Evolutionary conservation across 2,113 vertebrate genomes (phyloP).

Genomic region (Thermophis baileyi): DNA sequence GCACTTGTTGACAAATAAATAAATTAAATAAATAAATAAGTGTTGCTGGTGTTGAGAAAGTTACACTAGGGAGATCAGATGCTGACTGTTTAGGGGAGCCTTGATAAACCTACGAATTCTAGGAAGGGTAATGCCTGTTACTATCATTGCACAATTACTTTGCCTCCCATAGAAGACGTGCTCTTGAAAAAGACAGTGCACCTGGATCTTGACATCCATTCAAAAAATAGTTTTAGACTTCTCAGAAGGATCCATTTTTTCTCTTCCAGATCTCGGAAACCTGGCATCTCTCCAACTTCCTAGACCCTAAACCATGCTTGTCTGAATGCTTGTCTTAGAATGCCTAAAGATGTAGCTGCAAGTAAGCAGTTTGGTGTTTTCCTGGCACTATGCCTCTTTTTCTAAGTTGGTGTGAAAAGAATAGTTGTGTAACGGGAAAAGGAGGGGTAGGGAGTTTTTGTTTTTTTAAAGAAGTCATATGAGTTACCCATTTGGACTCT

Average conservation of each 20-base stretch:
- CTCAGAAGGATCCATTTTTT: neutral
- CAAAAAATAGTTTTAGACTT: neutral
- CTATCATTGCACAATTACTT: neutral
- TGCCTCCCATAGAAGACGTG: neutral
- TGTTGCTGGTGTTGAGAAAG: neutral
- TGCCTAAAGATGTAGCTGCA: neutral
- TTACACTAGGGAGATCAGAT: neutral
- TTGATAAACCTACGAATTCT: neutral
- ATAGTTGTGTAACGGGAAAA: slow-evolving; percentile 42
- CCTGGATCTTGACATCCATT: neutral
- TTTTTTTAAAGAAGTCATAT: slow-evolving; percentile 13
- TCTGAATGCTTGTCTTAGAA: slow-evolving; percentile 26
- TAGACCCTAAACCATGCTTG: neutral
- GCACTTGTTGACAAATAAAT: too few species aligned
- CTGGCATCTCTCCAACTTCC: neutral
- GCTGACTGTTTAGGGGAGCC: neutral
- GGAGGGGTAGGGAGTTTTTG: neutral
- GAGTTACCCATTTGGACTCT: slow-evolving; percentile 27
- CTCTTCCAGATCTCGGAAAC: neutral
- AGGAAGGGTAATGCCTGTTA: too few species aligned
- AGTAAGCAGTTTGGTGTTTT: slow-evolving; percentile 7
- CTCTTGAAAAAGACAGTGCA: neutral
- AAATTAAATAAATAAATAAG: too few species aligned
- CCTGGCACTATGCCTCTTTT: slow-evolving; percentile 42
- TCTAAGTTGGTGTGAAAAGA: slow-evolving; percentile 45